phyloP scores from a whole-genome alignment of 2,113 vertebrate species.

The Nyctibius bracteatus region DNA sequence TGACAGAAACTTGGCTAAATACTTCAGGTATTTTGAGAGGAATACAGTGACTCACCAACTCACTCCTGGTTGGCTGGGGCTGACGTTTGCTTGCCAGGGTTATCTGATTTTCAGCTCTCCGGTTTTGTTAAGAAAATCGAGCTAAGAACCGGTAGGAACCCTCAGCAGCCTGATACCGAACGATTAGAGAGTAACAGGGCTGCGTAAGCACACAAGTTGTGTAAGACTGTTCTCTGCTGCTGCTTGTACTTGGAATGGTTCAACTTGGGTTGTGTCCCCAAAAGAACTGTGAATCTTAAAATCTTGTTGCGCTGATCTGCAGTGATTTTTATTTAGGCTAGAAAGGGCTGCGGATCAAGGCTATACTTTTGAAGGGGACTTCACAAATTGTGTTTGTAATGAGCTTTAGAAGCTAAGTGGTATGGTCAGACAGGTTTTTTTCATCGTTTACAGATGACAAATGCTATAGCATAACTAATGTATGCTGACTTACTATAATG shows the following conservation, averaged over 20 bases:
- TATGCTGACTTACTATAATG: neutral
- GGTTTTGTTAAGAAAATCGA: neutral
- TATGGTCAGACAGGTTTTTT: neutral
- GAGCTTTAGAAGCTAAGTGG: neutral
- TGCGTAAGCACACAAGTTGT: neutral
- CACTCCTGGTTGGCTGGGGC: neutral
- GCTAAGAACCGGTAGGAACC: neutral
- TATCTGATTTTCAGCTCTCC: neutral
- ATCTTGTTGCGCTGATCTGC: neutral
- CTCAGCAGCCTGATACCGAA: fast-evolving
- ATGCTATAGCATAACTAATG: neutral
- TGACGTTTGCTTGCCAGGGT: neutral
- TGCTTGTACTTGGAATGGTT: neutral
- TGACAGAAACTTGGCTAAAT: neutral
- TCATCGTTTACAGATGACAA: neutral
- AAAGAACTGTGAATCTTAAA: neutral
- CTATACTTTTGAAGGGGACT: neutral
- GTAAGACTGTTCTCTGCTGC: neutral
- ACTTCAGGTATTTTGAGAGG: neutral
- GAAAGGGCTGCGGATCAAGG: neutral
- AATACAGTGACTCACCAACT: neutral
- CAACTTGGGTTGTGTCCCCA: neutral
- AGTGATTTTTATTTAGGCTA: neutral
- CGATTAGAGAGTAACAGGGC: neutral
- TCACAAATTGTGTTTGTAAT: neutral